Evolutionary conservation across 2,888 invertebrate genomes (phyloP), one percentile per base, ranked within the genome.

Genomic region (Harmothoe impar): DNA sequence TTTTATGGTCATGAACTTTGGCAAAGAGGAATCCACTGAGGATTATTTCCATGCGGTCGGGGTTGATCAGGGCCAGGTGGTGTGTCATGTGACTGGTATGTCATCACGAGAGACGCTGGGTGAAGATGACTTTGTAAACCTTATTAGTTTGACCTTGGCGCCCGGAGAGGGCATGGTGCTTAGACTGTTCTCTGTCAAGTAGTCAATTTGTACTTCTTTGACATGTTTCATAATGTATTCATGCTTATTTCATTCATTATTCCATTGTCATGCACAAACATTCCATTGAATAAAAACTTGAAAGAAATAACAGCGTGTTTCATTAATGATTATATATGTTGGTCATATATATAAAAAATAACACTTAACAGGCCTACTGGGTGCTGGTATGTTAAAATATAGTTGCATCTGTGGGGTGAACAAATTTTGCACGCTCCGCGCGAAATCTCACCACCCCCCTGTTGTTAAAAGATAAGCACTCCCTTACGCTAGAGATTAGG

Each of bases 1-100:
- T 91, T 91, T 95, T 17, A 94, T 95, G 17, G 94, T 94, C 0
- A 92, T 95, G 15, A 95, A 95, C 92, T 94, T 95, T 89, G 95
- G 94, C 10, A 89, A 91, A 0, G 92, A 77, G 25, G 89, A 91
- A 20, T 92, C 92, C n/a, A 92, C 91, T 23, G 93, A 93, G 81
- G 93, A 94, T 90, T 94, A 92, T 91, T 91, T 91, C 15, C 33
- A 90, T 15, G 35, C 91, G 7, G 85, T 91, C 17, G 93, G 93
- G 23, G 91, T 91, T 10, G 72, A 85, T 12, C 56, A 62, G 52
- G 92, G 91, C 12, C 91, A 92, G 33, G 90, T 93, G 3, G 90
- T 92, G 0, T 81, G 84, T 23, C 54, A 89, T 20, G 93, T 93
- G 35, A 92, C 56, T 92, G 94, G 92, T 91, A 35, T 91, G 43